Evolutionary conservation across 2,113 vertebrate genomes (phyloP), one percentile per base, ranked within the genome.

Genomic region (Laterallus jamaicensis): DNA sequence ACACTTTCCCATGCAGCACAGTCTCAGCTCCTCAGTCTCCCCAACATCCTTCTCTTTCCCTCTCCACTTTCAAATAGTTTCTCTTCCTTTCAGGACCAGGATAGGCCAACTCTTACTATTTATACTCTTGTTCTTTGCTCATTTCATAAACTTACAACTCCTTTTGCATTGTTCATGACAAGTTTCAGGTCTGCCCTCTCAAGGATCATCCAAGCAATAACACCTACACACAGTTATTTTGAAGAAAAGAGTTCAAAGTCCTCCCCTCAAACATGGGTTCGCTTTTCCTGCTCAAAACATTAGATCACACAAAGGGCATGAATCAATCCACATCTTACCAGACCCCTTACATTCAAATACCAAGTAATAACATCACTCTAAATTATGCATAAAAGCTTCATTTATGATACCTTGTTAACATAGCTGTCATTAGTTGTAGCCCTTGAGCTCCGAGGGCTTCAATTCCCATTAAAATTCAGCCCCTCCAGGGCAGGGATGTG

Each of bases 21-120:
- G 2, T n/a, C 11, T 52, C 25, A 10, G 0, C 25, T 60, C 60
- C 70, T 1, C 0, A 1, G 20, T 39, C 44, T 50, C n/a, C 24
- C 35, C 4, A 22, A 14, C 18, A 26, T 8, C 17, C 26, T 59
- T 31, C 18, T 55, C 60, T 74, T 64, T 13, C 35, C 42, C 3
- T 42, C 16, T 31, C 32, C 31, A 12, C 6, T 67, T 82, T 54
- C 49, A 31, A 32, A 77, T 16, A 59, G 10, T 3, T 55, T 50
- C 50, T 79, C 32, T 15, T 15, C 15, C 1, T 2, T 2, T 5
- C 52, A 70, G 24, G 29, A 37, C 22, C 37, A 47, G n/a, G 12
- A 47, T 2, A 68, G 11, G 10, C 15, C 1, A 0, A 0, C 22
- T 86, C 14, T 47, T 13, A 12, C 20, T 29, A 9, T 39, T n/a